These are phyloP conservation scores for Tholera decimalis DNA, from an alignment of 2,888 invertebrate genomes.

Conservation along the genomic window DNA sequence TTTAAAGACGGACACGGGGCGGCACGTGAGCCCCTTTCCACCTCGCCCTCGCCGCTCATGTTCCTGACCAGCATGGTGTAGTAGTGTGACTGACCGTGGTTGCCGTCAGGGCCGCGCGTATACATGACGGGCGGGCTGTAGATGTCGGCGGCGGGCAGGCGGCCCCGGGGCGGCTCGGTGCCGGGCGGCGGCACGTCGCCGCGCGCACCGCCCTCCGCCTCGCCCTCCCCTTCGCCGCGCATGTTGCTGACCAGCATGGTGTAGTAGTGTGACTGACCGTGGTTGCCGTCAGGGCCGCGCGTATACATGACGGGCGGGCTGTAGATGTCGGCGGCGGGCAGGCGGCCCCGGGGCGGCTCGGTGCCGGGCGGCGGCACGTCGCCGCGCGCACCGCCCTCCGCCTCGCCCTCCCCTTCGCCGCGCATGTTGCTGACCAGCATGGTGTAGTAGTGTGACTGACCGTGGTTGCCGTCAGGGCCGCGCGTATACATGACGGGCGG, in stretches of 20 bases:
- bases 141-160: conserved; percentile 59
- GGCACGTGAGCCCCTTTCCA: conserved; percentile 70
- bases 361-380: not conserved
- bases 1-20: conserved; percentile 26
- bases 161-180: conserved; percentile 80
- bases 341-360: conserved; percentile 26
- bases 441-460: conserved; percentile 28
- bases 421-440: conserved; percentile 76
- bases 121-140: conserved; percentile 83
- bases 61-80: conserved; percentile 76
- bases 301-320: conserved; percentile 84
- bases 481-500: conserved; percentile 84
- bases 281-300: conserved; percentile 48
- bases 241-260: too few relatives aligned
- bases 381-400: too few relatives aligned
- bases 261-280: conserved; percentile 75
- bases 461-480: conserved; percentile 55
- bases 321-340: not conserved
- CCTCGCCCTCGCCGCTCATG: conserved; percentile 92
- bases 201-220: conserved; percentile 46
- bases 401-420: not conserved
- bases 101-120: conserved; percentile 57
- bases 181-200: conserved; percentile 86
- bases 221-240: conserved; percentile 88
- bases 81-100: conserved; percentile 53